Evolutionary conservation across 2,888 invertebrate species (phyloP).

Genomic region (Yponomeuta sedellus): DNA sequence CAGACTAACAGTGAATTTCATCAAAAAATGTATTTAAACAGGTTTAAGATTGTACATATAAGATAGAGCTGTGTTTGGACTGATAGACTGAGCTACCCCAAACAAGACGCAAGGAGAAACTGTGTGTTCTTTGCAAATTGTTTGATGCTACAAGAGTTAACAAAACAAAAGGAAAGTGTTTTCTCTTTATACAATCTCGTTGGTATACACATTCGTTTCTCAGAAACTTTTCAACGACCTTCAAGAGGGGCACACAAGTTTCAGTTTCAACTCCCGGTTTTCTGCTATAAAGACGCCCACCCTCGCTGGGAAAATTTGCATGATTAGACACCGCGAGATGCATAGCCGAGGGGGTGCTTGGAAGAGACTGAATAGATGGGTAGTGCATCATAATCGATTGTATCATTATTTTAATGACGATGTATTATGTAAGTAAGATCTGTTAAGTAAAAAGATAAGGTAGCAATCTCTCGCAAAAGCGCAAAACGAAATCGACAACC

Average conservation of each 20-base stretch:
- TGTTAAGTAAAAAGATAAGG: neutral
- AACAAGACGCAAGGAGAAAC: neutral
- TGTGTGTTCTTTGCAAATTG: slow-evolving; percentile 1
- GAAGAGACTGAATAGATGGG: neutral
- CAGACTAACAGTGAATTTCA: neutral
- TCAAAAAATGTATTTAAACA: neutral
- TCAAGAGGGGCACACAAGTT: slow-evolving; percentile 61
- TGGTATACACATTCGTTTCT: slow-evolving; percentile 52
- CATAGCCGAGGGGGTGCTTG: slow-evolving; percentile 36
- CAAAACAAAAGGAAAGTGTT: slow-evolving; percentile 63
- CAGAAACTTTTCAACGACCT: slow-evolving; percentile 70
- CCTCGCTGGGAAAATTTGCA: slow-evolving; percentile 64
- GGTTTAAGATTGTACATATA: neutral
- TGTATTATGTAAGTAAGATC: neutral
- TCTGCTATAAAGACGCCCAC: slow-evolving; percentile 37
- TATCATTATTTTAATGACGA: neutral
- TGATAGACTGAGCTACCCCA: neutral
- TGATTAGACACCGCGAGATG: slow-evolving; percentile 56
- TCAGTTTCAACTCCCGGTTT: slow-evolving; percentile 55
- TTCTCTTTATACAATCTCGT: slow-evolving; percentile 37
- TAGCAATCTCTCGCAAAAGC: neutral
- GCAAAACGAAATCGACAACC: neutral
- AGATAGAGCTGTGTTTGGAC: neutral
- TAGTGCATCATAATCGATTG: neutral
- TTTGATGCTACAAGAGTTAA: slow-evolving; percentile 17